Conservation (phyloP, 2,888 invertebrate species). For the Thalpophila matura region DNA sequence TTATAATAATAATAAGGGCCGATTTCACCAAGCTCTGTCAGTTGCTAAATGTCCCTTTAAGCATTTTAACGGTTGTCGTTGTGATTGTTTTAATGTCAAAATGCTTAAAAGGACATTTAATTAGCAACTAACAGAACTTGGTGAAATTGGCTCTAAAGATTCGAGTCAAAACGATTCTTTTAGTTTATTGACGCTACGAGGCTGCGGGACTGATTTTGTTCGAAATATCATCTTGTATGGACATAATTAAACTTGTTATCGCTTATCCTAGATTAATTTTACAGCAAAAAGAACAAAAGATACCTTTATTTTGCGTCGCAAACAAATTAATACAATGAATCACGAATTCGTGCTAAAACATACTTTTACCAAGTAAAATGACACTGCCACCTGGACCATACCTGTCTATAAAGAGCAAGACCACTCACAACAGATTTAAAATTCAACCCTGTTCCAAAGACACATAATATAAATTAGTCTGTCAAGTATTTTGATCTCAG, state of each 20-base stretch:
- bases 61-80: no score
- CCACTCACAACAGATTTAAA: not conserved
- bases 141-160: no score
- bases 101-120: no score
- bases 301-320: not conserved
- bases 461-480: not conserved
- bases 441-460: not conserved
- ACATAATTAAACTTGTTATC: not conserved
- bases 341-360: not conserved
- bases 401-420: not conserved
- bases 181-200: no score
- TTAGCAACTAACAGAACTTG: no score
- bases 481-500: not conserved
- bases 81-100: no score
- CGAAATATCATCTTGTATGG: no score
- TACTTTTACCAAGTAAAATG: not conserved
- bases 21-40: no score
- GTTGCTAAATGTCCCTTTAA: no score
- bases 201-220: no score
- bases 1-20: no score
- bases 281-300: slow-evolving; percentile 1
- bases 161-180: no score
- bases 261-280: not conserved
- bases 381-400: not conserved
- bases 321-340: not conserved